phyloP scores from a whole-genome alignment of 2,113 vertebrate genomes.

The Acanthochromis polyacanthus region DNA sequence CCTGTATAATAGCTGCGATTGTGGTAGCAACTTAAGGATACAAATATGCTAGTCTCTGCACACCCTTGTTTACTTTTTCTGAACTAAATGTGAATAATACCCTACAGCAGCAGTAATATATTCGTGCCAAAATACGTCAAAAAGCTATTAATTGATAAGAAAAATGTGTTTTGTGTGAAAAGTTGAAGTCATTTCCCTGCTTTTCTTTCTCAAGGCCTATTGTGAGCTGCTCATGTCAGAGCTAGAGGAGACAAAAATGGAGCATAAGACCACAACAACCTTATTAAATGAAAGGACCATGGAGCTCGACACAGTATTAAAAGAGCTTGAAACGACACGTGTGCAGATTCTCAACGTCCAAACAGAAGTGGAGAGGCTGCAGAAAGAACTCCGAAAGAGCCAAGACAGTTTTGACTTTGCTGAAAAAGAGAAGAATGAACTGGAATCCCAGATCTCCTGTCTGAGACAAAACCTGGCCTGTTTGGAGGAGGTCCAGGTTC shows the following conservation, averaged over 20 bases:
- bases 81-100: background rate
- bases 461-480: slow-evolving; percentile 72
- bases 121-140: background rate
- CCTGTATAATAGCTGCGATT: background rate
- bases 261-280: slow-evolving; percentile 52
- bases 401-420: slow-evolving; percentile 64
- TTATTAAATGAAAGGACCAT: slow-evolving; percentile 74
- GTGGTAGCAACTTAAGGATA: background rate
- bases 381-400: slow-evolving; percentile 71
- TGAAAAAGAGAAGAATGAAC: slow-evolving; percentile 76
- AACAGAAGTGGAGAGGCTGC: slow-evolving; percentile 63
- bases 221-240: slow-evolving; percentile 74
- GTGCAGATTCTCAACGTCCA: slow-evolving; percentile 38
- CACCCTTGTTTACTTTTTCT: background rate
- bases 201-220: slow-evolving; percentile 66
- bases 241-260: slow-evolving; percentile 73
- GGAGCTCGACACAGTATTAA: slow-evolving; percentile 36
- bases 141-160: background rate
- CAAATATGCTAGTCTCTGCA: background rate
- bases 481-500: slow-evolving; percentile 77
- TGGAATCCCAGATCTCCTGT: slow-evolving; percentile 75
- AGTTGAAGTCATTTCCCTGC: background rate
- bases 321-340: slow-evolving; percentile 53
- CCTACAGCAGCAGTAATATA: background rate
- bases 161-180: background rate